A percentile compares a stretch with the other conserved stretches of the same genome.
These are phyloP conservation scores for Cyrtonyx montezumae DNA, from an alignment of 2,113 vertebrate species.

Conservation along the genomic window DNA sequence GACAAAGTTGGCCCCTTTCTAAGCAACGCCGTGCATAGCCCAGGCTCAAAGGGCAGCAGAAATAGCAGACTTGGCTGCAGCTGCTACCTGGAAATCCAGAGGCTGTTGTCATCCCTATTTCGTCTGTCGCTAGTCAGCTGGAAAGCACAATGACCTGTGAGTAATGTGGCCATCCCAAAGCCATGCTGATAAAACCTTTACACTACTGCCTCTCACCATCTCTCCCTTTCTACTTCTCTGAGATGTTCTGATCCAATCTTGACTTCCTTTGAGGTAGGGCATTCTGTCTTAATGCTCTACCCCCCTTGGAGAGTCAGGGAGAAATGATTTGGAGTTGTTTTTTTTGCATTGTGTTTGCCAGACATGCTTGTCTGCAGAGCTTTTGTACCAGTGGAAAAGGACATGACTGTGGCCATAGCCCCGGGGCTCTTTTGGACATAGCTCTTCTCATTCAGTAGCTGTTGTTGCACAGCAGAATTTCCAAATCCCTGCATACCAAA, in stretches of 20 bases:
- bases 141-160: constrained; percentile 58
- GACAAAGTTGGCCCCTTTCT: background rate
- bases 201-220: background rate
- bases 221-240: constrained; percentile 9
- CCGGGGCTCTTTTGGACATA: background rate
- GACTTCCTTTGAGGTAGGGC: constrained; percentile 50
- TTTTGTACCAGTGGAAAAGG: background rate
- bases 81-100: constrained; percentile 37
- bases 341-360: background rate
- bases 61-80: constrained; percentile 16
- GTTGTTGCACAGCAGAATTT: background rate
- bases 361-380: background rate
- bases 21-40: background rate
- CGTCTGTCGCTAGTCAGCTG: constrained; percentile 54
- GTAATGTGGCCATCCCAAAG: constrained; percentile 54
- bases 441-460: background rate
- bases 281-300: constrained; percentile 9
- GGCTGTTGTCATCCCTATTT: constrained; percentile 35
- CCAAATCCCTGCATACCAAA: background rate
- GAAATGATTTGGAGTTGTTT: background rate
- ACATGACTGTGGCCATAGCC: background rate
- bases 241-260: constrained; percentile 60
- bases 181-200: constrained; percentile 62
- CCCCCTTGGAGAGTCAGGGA: background rate
- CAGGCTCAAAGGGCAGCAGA: background rate